These are phyloP conservation scores for Aphaenogaster rudis DNA, from an alignment of 1,140 invertebrate genomes.

Conservation along the genomic window DNA sequence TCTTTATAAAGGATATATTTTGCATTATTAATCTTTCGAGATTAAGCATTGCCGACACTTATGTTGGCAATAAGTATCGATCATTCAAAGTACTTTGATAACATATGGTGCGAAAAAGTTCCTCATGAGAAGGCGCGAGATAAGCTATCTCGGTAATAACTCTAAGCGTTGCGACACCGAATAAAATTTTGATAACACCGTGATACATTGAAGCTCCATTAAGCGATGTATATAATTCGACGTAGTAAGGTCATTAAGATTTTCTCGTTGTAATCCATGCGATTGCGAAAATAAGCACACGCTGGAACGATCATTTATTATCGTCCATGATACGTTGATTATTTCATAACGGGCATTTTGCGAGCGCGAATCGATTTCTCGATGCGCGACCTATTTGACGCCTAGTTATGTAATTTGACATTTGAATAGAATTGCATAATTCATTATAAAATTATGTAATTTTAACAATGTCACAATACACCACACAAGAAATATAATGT, in stretches of 20 bases:
- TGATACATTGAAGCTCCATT: constrained; percentile 8
- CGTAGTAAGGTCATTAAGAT: constrained; percentile 25
- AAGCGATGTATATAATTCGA: constrained; percentile 39
- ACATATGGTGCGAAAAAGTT: not conserved
- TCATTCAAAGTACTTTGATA: constrained; percentile 4
- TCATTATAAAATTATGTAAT: constrained; percentile 1
- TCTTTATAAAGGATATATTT: not conserved
- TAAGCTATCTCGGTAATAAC: constrained; percentile 67
- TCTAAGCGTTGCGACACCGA: not conserved
- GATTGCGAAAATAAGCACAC: constrained; percentile 4
- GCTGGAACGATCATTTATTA: constrained; percentile 26
- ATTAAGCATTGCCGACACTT: not conserved
- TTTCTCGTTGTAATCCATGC: constrained; percentile 19
- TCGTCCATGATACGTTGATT: constrained; percentile 12
- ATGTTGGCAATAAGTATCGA: not conserved
- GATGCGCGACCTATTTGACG: not conserved
- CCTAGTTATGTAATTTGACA: not conserved
- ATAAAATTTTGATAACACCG: constrained; percentile 60
- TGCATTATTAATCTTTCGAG: not conserved
- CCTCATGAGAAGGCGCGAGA: constrained; percentile 31
- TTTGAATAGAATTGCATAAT: constrained; percentile 21
- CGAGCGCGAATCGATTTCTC: constrained; percentile 21
- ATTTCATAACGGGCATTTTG: constrained; percentile 34
- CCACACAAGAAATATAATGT: not conserved
- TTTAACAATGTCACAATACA: not conserved